These are phyloP conservation scores for Prunella fulvescens DNA, from an alignment of 2,113 vertebrate genomes.

Conservation along the genomic window DNA sequence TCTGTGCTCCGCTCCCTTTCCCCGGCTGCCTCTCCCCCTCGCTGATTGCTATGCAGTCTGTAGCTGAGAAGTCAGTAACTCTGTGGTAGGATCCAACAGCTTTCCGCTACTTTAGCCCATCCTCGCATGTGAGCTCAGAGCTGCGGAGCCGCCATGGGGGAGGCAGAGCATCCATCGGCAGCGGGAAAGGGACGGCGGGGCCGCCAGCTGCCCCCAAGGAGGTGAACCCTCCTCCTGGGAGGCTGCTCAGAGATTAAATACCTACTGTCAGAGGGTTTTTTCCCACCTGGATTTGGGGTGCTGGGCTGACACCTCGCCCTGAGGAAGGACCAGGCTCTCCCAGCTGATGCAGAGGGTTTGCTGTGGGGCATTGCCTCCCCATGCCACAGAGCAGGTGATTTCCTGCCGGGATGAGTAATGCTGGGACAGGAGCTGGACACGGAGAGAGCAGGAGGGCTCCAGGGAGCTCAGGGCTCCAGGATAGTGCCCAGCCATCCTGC, in stretches of 20 bases:
- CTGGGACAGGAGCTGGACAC: background rate
- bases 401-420: accelerated
- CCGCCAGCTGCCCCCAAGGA: background rate
- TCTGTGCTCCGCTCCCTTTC: constrained; percentile 4
- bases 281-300: background rate
- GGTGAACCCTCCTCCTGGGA: background rate
- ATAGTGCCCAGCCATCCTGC: accelerated
- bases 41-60: constrained; percentile 67
- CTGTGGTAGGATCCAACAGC: constrained; percentile 72
- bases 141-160: constrained; percentile 59
- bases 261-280: background rate
- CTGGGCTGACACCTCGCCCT: background rate
- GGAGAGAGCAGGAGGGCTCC: background rate
- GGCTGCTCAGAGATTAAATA: background rate
- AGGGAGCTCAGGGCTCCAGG: background rate
- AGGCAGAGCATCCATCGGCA: background rate
- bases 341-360: background rate
- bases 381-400: too few species aligned
- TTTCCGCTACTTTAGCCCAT: constrained; percentile 78
- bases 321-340: background rate
- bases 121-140: constrained; percentile 75
- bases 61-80: constrained; percentile 79
- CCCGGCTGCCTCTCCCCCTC: constrained; percentile 65
- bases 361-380: background rate
- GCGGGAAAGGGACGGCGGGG: background rate